Evolutionary conservation across 2,888 invertebrate genomes (phyloP).

Genomic region (Aleiodes testaceus): DNA sequence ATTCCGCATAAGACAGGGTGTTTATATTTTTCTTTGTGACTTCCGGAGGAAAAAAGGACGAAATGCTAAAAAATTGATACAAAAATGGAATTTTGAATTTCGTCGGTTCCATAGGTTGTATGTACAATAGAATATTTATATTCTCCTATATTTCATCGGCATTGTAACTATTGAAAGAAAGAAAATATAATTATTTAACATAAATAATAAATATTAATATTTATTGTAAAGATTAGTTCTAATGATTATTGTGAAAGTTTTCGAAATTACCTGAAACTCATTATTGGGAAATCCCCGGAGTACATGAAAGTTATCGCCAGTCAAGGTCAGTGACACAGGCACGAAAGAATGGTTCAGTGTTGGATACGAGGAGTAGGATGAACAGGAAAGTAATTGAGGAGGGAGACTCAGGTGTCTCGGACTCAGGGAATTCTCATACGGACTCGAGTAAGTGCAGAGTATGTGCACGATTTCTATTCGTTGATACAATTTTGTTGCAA

Average conservation of each 20-base stretch:
- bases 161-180: slow-evolving; percentile 13
- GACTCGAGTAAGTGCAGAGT: background rate
- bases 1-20: slow-evolving; percentile 24
- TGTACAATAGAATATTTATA: slow-evolving; percentile 22
- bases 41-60: background rate
- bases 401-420: slow-evolving; percentile 25
- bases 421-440: background rate
- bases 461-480: background rate
- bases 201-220: background rate
- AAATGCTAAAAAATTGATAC: background rate
- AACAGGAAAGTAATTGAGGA: slow-evolving; percentile 1
- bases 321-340: slow-evolving; percentile 20
- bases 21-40: slow-evolving; percentile 16
- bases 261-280: background rate
- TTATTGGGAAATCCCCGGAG: background rate
- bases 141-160: slow-evolving; percentile 13
- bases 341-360: background rate
- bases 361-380: background rate
- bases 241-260: slow-evolving; percentile 1
- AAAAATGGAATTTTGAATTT: background rate
- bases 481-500: background rate
- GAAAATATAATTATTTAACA: slow-evolving; percentile 28
- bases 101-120: slow-evolving; percentile 1
- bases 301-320: background rate
- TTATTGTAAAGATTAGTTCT: background rate